Conservation (phyloP, 1,140 invertebrate genomes). For the Ctenoplectra terminalis region DNA sequence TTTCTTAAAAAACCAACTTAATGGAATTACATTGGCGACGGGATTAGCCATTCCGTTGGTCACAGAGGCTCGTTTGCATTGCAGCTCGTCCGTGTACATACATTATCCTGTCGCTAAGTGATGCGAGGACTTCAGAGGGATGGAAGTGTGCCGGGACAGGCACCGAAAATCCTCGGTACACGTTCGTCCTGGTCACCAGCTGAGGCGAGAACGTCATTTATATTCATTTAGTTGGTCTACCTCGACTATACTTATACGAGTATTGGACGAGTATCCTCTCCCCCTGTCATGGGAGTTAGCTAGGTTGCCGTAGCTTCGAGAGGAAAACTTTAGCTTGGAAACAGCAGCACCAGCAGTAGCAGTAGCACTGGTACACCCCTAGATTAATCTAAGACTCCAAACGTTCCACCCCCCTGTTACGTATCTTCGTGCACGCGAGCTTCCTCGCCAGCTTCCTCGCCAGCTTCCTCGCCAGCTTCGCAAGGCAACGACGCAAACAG, state of each 20-base stretch:
- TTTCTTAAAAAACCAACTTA: constrained; percentile 6
- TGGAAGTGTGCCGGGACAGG: constrained; percentile 18
- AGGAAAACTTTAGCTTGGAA: constrained; percentile 69
- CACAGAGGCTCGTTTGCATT: constrained; percentile 37
- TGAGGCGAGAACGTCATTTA: constrained; percentile 61
- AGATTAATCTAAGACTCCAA: constrained; percentile 72
- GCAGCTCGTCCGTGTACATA: constrained; percentile 41
- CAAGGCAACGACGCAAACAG: constrained; percentile 8
- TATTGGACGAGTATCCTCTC: constrained; percentile 46
- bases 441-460: constrained; percentile 18
- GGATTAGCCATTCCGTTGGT: constrained; percentile 16
- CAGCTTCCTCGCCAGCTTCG: constrained; percentile 37
- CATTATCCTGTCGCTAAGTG: constrained; percentile 51
- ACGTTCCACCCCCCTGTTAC: constrained; percentile 34
- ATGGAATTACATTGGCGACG: constrained; percentile 4
- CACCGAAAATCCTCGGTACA: constrained; percentile 55
- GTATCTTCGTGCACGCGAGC: constrained; percentile 30
- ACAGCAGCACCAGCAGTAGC: constrained; percentile 54
- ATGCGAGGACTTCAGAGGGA: constrained; percentile 46
- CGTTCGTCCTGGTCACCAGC: constrained; percentile 38
- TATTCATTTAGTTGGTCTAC: constrained; percentile 69
- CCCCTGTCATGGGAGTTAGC: constrained; percentile 24
- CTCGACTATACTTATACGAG: constrained; percentile 48
- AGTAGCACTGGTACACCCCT: constrained; percentile 23
- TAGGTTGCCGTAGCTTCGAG: constrained; percentile 52